phyloP scores from a whole-genome alignment of 2,113 vertebrate species.

The Columbina picui region DNA sequence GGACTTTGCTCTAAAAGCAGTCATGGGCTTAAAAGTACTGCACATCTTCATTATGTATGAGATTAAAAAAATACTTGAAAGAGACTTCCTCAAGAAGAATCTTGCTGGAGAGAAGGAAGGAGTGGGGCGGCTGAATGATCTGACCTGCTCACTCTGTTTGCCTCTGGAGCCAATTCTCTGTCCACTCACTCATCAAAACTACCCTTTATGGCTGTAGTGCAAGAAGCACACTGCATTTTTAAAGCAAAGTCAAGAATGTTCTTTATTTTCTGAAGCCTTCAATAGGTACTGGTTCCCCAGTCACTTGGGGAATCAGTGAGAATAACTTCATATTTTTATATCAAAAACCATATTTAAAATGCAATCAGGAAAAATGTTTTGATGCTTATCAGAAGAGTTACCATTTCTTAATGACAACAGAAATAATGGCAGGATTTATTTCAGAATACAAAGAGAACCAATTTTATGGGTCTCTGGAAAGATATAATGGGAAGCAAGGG shows the following conservation, averaged over 20 bases:
- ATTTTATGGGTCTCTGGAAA: background rate
- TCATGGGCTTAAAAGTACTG: background rate
- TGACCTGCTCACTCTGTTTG: background rate
- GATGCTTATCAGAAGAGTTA: background rate
- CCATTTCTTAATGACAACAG: background rate
- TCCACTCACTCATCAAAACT: background rate
- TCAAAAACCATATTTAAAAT: conserved; percentile 51
- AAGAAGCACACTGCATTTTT: background rate
- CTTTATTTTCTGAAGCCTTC: background rate
- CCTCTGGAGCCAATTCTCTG: background rate
- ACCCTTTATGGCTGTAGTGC: background rate
- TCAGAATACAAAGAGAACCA: background rate
- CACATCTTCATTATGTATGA: background rate
- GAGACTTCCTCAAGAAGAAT: background rate
- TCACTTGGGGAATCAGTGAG: background rate
- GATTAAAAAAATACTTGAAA: background rate
- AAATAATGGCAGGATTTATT: background rate
- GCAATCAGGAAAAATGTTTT: conserved; percentile 1
- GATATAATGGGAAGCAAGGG: background rate
- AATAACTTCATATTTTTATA: conserved; percentile 26
- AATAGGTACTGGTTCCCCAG: background rate
- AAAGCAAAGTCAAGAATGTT: background rate
- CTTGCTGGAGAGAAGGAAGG: background rate
- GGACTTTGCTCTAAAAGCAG: background rate
- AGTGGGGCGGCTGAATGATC: background rate